phyloP scores from a whole-genome alignment of 2,888 invertebrate genomes.

The Rutpela maculata region DNA sequence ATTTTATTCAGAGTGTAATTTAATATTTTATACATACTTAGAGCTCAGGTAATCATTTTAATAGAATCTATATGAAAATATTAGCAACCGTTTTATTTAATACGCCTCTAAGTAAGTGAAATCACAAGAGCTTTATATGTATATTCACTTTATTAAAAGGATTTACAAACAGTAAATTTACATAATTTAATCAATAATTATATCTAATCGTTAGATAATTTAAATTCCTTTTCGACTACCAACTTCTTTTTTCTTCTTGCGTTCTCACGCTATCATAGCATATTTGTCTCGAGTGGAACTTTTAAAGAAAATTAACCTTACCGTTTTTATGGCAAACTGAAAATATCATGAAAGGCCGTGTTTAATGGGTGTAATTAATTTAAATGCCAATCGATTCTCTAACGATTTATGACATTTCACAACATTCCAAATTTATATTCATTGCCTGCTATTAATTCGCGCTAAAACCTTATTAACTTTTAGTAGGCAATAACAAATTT shows the following conservation, averaged over 20 bases:
- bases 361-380: conserved; percentile 61
- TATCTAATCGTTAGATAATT: background rate
- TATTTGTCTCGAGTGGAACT: background rate
- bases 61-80: background rate
- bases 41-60: background rate
- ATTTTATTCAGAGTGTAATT: no score
- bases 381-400: conserved; percentile 52
- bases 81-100: background rate
- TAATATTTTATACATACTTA: no score
- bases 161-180: background rate
- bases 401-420: conserved; percentile 41
- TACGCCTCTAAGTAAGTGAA: background rate
- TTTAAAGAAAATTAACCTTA: conserved; percentile 38
- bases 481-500: conserved; percentile 35
- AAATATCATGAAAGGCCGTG: conserved; percentile 53
- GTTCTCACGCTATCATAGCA: background rate
- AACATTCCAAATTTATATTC: conserved; percentile 36
- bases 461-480: conserved; percentile 35
- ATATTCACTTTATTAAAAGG: background rate
- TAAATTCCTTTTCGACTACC: background rate
- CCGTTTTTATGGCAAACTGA: conserved; percentile 56
- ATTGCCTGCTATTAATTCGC: conserved; percentile 33
- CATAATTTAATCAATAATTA: background rate
- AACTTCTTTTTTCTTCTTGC: background rate
- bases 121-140: background rate